Base-by-base conservation (phyloP, 2,888 invertebrate genomes). In the Germaria angustata region DNA sequence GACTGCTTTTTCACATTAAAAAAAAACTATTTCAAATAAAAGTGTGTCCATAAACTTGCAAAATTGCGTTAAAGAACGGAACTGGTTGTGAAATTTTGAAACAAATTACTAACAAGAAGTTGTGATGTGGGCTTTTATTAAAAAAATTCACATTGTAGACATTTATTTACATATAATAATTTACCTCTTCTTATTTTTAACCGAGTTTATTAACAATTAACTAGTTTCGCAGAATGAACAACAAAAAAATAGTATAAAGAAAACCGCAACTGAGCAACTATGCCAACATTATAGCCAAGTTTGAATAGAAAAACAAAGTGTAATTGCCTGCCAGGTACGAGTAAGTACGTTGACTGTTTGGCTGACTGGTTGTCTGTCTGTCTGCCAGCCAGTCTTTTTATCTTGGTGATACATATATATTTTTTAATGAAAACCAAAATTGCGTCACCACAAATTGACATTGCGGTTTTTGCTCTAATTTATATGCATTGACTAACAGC, bases 371-470 rank as follows among this genome's bases (percentile, higher is more conserved):
- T 8, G 59, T 59, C 46, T 71, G 59, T 49, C 46, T 17, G 22
- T 39, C 32, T 20, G 41, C 32, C 41, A 20, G 51, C 28, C 63
- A 15, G 57, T 59, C 7, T 46, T 24, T 15, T 11, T 61, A 49
- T 13, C 15, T 13, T 17, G 8, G 15, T 22, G 8, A 51, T 51
- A 11, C n/a, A 11, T 36, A 36, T 44, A 15, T 66, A 0, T 15
- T 39, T 13, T 24, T 1, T 34, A 51, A 68, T 51, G 51, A 17
- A 68, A 66, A 53, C 15, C 17, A 68, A 61, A 68, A 80, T 80
- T 84, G 80, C 84, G 80, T 84, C 84, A 80, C 84, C 84, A 65
- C 84, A 84, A 65, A 61, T 80, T 84, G 84, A 78, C 84, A 80
- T 84, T 84, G 84, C 69, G 75, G 82, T 69, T 75, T 72, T 51